Evolutionary conservation across 2,888 invertebrate genomes (phyloP).

Genomic region (Frankliniella fusca): DNA sequence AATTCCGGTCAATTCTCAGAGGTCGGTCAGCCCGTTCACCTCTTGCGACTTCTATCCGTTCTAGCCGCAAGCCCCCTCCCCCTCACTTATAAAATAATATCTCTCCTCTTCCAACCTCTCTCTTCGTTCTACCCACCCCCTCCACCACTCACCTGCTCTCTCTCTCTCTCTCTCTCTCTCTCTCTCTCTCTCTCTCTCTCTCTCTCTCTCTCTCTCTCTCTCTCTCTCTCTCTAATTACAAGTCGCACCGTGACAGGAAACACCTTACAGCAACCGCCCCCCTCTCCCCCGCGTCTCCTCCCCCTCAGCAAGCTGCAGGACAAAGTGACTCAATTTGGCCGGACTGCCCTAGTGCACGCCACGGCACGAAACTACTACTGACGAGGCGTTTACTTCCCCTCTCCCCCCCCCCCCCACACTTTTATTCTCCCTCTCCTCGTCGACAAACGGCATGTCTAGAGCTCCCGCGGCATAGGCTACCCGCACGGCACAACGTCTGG

Average conservation of each 20-base stretch:
- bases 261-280: background rate
- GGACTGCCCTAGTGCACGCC: background rate
- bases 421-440: no score
- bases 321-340: constrained; percentile 15
- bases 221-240: background rate
- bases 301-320: background rate
- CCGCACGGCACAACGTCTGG: no score
- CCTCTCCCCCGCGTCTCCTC: background rate
- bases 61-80: background rate
- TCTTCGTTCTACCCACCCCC: background rate
- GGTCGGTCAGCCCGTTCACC: background rate
- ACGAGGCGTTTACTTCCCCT: background rate
- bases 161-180: no score
- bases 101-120: background rate
- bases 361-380: background rate
- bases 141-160: background rate
- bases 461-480: no score
- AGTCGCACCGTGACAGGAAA: background rate
- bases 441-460: no score
- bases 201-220: background rate
- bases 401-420: background rate
- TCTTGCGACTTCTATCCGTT: background rate
- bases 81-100: background rate
- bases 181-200: background rate
- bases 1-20: no score